Conservation (phyloP, 2,797 vertebrate species). For the Adrianichthys oophorus region DNA sequence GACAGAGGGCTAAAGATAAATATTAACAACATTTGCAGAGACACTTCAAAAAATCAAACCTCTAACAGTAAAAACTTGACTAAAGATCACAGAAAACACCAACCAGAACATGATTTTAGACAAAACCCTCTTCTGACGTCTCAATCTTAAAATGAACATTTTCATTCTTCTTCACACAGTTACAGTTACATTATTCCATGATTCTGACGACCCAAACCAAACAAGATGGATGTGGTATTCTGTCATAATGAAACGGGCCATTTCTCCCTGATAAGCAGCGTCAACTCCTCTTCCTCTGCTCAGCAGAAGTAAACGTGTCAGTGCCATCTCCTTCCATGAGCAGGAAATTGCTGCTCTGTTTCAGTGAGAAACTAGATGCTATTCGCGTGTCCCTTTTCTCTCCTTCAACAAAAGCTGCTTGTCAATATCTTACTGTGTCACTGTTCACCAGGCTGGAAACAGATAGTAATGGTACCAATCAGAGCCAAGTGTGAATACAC, state of each 20-base stretch:
- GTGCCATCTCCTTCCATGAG: constrained; percentile 17
- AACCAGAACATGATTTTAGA: too few species aligned
- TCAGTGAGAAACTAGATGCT: constrained; percentile 32
- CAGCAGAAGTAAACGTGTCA: constrained; percentile 15
- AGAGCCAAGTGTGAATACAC: constrained; percentile 58
- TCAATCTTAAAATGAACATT: not conserved
- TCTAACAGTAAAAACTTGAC: too few species aligned
- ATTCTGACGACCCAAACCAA: constrained; percentile 1
- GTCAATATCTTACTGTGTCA: constrained; percentile 48
- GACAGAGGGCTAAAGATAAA: too few species aligned
- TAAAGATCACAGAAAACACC: too few species aligned
- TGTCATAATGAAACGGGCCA: constrained; percentile 1
- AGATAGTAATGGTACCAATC: constrained; percentile 57
- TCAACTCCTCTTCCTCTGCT: constrained; percentile 1
- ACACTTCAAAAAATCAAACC: too few species aligned
- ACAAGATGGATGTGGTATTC: not conserved
- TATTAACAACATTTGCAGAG: too few species aligned
- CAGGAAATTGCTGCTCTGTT: constrained; percentile 34
- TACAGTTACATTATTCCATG: not conserved
- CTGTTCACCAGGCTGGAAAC: constrained; percentile 52
- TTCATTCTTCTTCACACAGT: not conserved
- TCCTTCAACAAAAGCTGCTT: constrained; percentile 53
- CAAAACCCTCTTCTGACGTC: not conserved
- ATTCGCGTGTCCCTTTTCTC: constrained; percentile 34
- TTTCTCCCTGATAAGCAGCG: not conserved